Base-by-base conservation (phyloP, 2,113 vertebrate species). In the Machaerirhynchus nigripectus region DNA sequence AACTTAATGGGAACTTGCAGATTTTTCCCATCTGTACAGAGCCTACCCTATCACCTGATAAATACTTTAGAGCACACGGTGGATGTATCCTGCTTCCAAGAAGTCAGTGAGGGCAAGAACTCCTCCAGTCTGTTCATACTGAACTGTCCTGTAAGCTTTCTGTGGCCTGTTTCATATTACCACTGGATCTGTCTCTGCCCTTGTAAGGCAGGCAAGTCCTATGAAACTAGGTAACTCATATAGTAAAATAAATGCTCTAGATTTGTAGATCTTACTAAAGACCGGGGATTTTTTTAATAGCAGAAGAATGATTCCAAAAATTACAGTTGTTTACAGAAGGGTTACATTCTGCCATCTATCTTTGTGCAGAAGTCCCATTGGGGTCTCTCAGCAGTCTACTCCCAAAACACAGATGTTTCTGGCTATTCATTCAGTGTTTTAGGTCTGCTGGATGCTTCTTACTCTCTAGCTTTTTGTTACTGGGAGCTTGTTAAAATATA, bases 401-500 rank as follows among this genome's bases (percentile, higher is more conserved):
- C 86, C 88, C 94, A 93, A 93, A 96, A 92, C 90, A 96, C 96
- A 97, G 96, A 96, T 97, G 96, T 96, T 96, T 90, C 73, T 96
- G 80, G 71, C 73, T 87, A 33, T 75, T 94, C 92, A 90, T 96
- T 96, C 90, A 94, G 69, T 12, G n/a, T 28, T 88, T 84, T 61
- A 82, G 5, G 81, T 79, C 56, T 86, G 67, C 27, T 81, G 79
- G 33, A 83, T 77, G 23, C 31, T 81, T 84, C 73, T 64, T 60
- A 22, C 60, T 78, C 50, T 33, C n/a, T 31, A 70, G 67, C 19
- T 84, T 93, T 76, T 87, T 84, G 46, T 84, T 88, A 52, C n/a
- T 71, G 40, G 33, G 10, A 90, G 47, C 40, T 84, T 87, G 35
- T 74, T 74, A 86, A 95, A 87, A 85, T 57, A 91, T 18, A 71